Evolutionary conservation across 2,113 vertebrate genomes (phyloP).

Genomic region (Phylloscopus trochiloides): DNA sequence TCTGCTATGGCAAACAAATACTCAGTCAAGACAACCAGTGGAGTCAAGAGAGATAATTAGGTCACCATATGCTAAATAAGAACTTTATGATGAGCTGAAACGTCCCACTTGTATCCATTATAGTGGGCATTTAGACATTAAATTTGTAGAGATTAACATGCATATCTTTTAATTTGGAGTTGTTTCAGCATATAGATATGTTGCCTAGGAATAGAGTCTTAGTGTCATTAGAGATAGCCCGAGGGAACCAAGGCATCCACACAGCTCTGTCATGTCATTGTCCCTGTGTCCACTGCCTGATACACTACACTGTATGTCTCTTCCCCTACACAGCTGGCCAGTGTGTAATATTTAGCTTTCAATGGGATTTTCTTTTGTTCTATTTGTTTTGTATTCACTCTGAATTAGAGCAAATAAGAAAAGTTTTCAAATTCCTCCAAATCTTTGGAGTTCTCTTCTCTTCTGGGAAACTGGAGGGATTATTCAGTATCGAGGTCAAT

Average conservation of each 20-base stretch:
- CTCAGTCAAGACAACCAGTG: neutral
- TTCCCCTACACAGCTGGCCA: neutral
- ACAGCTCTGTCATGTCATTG: neutral
- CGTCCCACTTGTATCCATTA: neutral
- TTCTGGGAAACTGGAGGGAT: neutral
- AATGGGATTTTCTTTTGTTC: neutral
- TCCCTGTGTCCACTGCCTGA: neutral
- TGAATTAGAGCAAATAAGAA: neutral
- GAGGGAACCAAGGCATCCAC: neutral
- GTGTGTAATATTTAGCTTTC: neutral
- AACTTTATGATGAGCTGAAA: neutral
- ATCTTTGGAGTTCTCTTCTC: neutral
- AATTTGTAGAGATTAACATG: neutral
- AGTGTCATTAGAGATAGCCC: neutral
- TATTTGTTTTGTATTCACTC: neutral
- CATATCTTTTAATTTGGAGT: neutral
- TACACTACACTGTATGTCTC: neutral
- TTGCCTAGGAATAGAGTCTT: neutral
- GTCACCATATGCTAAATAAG: neutral
- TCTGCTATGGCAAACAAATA: neutral
- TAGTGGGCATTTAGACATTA: neutral
- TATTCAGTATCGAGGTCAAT: neutral
- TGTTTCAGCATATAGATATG: neutral
- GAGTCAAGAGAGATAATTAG: neutral
- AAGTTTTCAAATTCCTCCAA: neutral